Evolutionary conservation across 1,140 invertebrate genomes (phyloP).

Genomic region (Lordiphosa mommai): DNA sequence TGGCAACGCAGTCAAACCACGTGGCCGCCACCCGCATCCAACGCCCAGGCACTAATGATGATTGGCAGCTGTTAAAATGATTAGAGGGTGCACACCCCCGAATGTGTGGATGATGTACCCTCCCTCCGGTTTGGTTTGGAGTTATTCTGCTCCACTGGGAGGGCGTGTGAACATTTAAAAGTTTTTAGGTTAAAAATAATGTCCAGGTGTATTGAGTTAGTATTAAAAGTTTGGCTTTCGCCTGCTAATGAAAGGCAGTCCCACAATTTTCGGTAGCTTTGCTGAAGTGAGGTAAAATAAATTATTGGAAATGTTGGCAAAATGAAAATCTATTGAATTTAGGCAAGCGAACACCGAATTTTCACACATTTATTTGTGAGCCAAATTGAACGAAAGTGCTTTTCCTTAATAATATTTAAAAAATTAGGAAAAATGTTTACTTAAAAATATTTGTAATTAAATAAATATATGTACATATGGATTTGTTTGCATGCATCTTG

Average conservation of each 20-base stretch:
- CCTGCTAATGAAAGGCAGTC: conserved; percentile 10
- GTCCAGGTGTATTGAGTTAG: conserved; percentile 7
- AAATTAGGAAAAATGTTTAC: too few relatives aligned
- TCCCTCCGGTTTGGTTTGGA: not conserved
- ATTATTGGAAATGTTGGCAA: too few relatives aligned
- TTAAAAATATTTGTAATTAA: too few relatives aligned
- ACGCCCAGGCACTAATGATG: conserved; percentile 46
- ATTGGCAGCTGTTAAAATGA: conserved; percentile 67
- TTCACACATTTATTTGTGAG: too few relatives aligned
- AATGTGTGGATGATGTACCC: not conserved
- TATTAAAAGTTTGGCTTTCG: not conserved
- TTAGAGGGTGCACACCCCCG: conserved; percentile 40
- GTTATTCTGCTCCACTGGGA: not conserved
- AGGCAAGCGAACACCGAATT: too few relatives aligned
- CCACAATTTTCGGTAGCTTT: too few relatives aligned
- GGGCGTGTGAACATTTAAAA: conserved; percentile 26
- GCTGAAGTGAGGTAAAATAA: too few relatives aligned
- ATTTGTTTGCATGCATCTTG: too few relatives aligned
- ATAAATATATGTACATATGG: too few relatives aligned
- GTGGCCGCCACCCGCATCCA: conserved; percentile 7
- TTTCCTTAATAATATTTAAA: too few relatives aligned
- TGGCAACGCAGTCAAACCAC: conserved; percentile 22
- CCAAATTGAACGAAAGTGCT: too few relatives aligned
- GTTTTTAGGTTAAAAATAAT: conserved; percentile 18
- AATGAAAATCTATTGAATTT: too few relatives aligned